phyloP scores from a whole-genome alignment of 2,113 vertebrate species.

The Chaenogobius annularis region DNA sequence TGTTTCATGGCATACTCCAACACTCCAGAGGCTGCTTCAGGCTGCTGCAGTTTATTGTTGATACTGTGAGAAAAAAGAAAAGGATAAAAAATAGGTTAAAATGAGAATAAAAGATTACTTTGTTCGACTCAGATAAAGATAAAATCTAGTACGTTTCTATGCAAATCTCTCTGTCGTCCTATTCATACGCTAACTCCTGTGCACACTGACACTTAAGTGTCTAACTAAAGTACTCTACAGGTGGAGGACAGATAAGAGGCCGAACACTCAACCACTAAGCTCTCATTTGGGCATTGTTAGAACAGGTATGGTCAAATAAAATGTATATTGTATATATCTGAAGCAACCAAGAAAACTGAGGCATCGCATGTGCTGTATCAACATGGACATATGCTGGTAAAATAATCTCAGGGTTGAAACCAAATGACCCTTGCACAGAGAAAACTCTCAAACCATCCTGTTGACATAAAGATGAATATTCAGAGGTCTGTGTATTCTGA shows the following conservation, averaged over 20 bases:
- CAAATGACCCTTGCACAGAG: background rate
- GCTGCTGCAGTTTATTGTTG: conserved; percentile 98
- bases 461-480: conserved; percentile 4
- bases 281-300: background rate
- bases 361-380: background rate
- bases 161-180: too few species aligned
- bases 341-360: background rate
- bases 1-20: conserved; percentile 98
- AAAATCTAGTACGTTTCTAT: too few species aligned
- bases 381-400: background rate
- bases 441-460: conserved; percentile 1
- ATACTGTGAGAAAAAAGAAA: conserved; percentile 80
- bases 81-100: background rate
- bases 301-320: too few species aligned
- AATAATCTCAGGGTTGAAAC: background rate
- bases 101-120: background rate
- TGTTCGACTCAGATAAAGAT: too few species aligned
- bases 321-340: too few species aligned
- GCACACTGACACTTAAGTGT: background rate
- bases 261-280: background rate
- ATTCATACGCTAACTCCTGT: background rate
- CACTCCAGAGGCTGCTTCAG: conserved; percentile 95
- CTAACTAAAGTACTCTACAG: background rate
- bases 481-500: conserved; percentile 14
- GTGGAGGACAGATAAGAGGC: background rate